Evolutionary conservation across 2,797 vertebrate genomes (phyloP), one percentile per base, ranked within the genome.

Genomic region (Pseudopleuronectes americanus): DNA sequence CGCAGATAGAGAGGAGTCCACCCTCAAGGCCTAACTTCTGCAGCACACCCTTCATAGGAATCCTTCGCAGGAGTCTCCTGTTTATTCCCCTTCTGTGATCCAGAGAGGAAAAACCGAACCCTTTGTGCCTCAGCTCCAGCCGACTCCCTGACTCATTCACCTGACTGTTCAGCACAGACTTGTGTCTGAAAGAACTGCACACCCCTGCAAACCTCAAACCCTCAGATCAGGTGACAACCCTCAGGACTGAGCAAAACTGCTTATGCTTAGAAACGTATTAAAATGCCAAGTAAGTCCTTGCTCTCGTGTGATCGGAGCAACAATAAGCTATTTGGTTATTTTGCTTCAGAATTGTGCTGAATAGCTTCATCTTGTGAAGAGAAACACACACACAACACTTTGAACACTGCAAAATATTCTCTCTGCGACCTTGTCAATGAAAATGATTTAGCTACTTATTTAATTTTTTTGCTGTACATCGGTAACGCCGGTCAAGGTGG

Each of bases 211-310:
- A 75, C 38, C 43, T 78, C 45, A 70, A 63, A 77, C 28, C 60
- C 69, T 38, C 23, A 56, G 66, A 77, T 82, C 68, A 77, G 76
- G 77, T 80, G 72, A 71, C 74, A 57, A 22, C 47, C 83, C 51
- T 5, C 19, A 57, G 60, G 54, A 68, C 55, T 51, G 19, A 53
- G 57, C 47, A 56, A 54, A 83, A 83, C 76, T 67, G 78, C 78
- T 81, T 77, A 62, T 69, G 68, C 71, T 69, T 63, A 24, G 31
- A 62, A 63, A 82, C 65, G 43, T 43, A 66, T 64, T 58, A 24
- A 79, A 79, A 70, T 61, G 64, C 77, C 70, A 52, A 68, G 57
- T 56, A 71, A n/a, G 71, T 58, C 58, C 61, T 33, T 62, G 68
- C 41, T 47, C 48, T 69, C 10, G 8, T 71, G 57, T 56, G 51